These are phyloP conservation scores for Rhagophthalmus giganteus DNA, from an alignment of 2,888 invertebrate species.

Conservation along the genomic window DNA sequence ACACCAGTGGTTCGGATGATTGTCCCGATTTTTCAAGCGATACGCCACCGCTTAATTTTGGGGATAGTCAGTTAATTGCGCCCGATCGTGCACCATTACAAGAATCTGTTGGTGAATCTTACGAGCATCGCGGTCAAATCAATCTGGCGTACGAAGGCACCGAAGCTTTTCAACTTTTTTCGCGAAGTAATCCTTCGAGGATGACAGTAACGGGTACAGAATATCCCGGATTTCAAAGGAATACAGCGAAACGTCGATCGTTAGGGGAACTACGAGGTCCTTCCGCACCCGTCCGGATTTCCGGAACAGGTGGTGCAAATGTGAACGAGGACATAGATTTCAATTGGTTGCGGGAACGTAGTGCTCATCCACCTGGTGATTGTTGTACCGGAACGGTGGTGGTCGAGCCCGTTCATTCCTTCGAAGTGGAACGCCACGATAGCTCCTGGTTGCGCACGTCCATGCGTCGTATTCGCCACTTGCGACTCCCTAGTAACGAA, in stretches of 20 bases:
- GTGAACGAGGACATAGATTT: conserved; percentile 49
- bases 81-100: conserved; percentile 11
- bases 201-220: conserved; percentile 35
- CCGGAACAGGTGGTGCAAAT: conserved; percentile 40
- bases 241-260: conserved; percentile 14
- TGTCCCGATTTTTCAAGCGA: not conserved
- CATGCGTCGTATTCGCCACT: conserved; percentile 60
- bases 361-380: conserved; percentile 45
- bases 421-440: conserved; percentile 31
- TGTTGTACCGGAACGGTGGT: conserved; percentile 49
- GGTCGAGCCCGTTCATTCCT: conserved; percentile 37
- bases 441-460: conserved; percentile 60
- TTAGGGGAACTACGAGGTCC: conserved; percentile 6
- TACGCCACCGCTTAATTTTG: conserved; percentile 4
- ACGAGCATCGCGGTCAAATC: conserved; percentile 6
- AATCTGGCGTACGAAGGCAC: conserved; percentile 28
- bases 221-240: conserved; percentile 18
- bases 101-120: conserved; percentile 7
- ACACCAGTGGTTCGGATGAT: conserved; percentile 38
- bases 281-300: conserved; percentile 37
- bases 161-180: conserved; percentile 24
- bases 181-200: conserved; percentile 31
- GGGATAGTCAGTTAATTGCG: conserved; percentile 7
- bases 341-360: conserved; percentile 49
- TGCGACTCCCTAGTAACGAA: conserved; percentile 54